Conservation (phyloP, 30 jellyfish, hydroid and myxozoan species). For the Clytia hemisphaerica region DNA sequence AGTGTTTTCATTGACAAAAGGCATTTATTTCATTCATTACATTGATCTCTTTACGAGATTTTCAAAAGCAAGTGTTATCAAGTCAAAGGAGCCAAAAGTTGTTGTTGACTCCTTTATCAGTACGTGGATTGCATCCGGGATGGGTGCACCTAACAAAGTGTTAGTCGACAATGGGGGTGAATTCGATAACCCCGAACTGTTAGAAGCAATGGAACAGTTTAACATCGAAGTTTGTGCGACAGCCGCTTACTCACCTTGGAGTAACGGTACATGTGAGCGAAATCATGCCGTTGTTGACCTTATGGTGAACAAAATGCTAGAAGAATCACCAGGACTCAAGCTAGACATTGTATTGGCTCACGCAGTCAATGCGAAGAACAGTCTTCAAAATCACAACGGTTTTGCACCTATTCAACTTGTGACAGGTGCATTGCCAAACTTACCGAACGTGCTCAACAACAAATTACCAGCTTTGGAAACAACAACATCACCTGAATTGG, state of each 20-base stretch:
- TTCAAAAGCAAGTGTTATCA: neutral
- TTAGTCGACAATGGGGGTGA: constrained; percentile 3
- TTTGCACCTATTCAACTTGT: neutral
- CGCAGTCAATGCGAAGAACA: neutral
- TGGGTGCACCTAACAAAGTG: neutral
- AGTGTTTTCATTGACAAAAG: neutral
- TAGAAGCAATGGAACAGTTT: neutral
- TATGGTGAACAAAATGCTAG: neutral
- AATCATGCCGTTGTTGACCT: neutral
- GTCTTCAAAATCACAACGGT: neutral
- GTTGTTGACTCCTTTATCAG: no score
- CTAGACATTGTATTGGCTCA: neutral
- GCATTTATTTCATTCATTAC: no score
- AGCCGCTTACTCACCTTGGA: neutral
- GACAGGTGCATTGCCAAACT: neutral
- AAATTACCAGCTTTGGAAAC: neutral
- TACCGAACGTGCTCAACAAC: neutral
- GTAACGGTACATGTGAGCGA: neutral
- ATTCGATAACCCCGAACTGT: neutral
- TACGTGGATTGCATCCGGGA: no score
- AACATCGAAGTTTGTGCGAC: neutral
- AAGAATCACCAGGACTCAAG: neutral
- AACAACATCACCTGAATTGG: neutral
- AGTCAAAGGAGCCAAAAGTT: neutral
- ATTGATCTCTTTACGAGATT: neutral